These are phyloP conservation scores for Exocentrus adspersus DNA, from an alignment of 2,888 invertebrate species.

Conservation along the genomic window DNA sequence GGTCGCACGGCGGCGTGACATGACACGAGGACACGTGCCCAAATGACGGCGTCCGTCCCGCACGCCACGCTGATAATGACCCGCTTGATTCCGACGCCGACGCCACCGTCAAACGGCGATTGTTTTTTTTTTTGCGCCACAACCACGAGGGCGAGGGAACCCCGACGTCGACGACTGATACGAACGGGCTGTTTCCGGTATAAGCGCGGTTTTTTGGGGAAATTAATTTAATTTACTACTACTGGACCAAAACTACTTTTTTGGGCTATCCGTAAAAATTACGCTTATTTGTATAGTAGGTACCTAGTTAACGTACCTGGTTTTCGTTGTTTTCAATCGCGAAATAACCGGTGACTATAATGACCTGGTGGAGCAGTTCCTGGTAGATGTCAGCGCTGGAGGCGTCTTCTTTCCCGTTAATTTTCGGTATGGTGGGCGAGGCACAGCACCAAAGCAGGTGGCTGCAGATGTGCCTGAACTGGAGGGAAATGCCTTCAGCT, in stretches of 20 bases:
- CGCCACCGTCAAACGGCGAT: conserved; percentile 8
- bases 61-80: conserved; percentile 11
- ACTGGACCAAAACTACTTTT: no score
- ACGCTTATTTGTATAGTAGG: no score
- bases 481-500: conserved; percentile 85
- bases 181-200: neutral
- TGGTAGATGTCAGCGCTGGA: conserved; percentile 64
- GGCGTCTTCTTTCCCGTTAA: conserved; percentile 67
- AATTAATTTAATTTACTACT: no score
- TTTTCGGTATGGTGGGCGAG: conserved; percentile 59
- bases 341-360: conserved; percentile 84
- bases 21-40: conserved; percentile 38
- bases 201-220: neutral
- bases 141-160: neutral
- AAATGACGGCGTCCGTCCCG: conserved; percentile 15
- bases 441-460: conserved; percentile 78
- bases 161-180: neutral
- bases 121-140: conserved; percentile 7
- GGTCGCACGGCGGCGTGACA: conserved; percentile 42
- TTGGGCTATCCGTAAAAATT: no score
- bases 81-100: conserved; percentile 11
- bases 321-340: conserved; percentile 81
- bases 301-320: conserved; percentile 75
- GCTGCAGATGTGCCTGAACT: conserved; percentile 87
- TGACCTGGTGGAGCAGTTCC: conserved; percentile 81